Evolutionary conservation across 2,888 invertebrate genomes (phyloP).

Genomic region (Brachyopa scutellaris): DNA sequence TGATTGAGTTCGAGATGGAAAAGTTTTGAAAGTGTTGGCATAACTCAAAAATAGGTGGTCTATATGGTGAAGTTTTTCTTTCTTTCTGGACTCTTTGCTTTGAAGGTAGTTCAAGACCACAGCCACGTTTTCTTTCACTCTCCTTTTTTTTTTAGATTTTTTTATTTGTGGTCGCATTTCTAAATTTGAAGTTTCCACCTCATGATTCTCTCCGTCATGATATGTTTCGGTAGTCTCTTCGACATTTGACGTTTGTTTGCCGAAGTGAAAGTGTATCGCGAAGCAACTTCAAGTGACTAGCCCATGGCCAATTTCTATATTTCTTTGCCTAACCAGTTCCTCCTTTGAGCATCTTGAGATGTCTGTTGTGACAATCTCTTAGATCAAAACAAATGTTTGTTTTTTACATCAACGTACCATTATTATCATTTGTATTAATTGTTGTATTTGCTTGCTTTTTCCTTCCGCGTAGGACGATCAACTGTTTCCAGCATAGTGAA

Average conservation of each 20-base stretch:
- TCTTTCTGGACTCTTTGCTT: constrained; percentile 12
- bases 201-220: not conserved
- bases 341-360: too few species aligned
- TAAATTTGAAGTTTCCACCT: not conserved
- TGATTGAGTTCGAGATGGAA: constrained; percentile 7
- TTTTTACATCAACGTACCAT: too few species aligned
- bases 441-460: too few species aligned
- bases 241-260: constrained; percentile 5
- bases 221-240: not conserved
- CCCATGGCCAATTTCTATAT: too few species aligned
- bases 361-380: too few species aligned
- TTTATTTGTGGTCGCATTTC: not conserved
- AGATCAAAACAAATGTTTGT: too few species aligned
- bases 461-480: too few species aligned
- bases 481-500: too few species aligned
- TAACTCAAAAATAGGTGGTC: constrained; percentile 13
- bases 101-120: constrained; percentile 10
- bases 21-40: constrained; percentile 15
- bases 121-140: constrained; percentile 7
- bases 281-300: too few species aligned
- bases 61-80: constrained; percentile 6
- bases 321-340: too few species aligned
- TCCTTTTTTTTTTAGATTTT: too few species aligned
- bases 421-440: too few species aligned
- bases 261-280: constrained; percentile 2